Conservation (phyloP, 2,113 vertebrate species). For the Colossoma macropomum region DNA sequence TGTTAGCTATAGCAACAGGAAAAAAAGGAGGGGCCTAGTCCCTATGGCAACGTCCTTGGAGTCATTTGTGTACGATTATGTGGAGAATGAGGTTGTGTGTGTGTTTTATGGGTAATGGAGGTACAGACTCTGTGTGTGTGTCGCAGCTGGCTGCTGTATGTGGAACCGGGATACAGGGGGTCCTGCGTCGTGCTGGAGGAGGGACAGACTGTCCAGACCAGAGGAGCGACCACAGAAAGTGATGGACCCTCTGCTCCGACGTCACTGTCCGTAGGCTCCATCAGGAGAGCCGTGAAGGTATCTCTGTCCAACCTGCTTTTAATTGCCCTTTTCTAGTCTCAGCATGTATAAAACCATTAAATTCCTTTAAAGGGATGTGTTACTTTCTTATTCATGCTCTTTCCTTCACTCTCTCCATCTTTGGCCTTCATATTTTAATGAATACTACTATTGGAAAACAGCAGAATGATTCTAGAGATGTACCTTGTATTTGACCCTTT, state of each 20-base stretch:
- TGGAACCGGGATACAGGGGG: constrained; percentile 81
- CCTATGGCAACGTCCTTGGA: constrained; percentile 35
- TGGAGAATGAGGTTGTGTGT: background rate
- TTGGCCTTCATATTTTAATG: background rate
- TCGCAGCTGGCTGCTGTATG: constrained; percentile 86
- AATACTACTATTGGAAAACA: background rate
- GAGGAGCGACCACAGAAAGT: constrained; percentile 54
- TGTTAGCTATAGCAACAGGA: background rate
- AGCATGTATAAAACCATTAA: background rate
- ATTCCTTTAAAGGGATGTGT: background rate
- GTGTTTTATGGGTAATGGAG: constrained; percentile 14
- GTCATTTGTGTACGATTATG: constrained; percentile 11
- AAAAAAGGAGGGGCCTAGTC: constrained; percentile 28
- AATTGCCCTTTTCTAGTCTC: background rate
- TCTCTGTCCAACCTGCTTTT: background rate
- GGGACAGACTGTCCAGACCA: constrained; percentile 79
- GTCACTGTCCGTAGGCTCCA: constrained; percentile 74
- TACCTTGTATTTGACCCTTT: background rate
- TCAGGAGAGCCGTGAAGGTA: constrained; percentile 84
- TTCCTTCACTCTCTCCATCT: background rate
- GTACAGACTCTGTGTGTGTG: constrained; percentile 51
- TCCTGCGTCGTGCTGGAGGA: constrained; percentile 82
- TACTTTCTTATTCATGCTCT: background rate
- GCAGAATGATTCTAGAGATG: background rate
- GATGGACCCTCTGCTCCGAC: constrained; percentile 62